Conservation (phyloP, 2,113 vertebrate species). For the Stigmatopora nigra region DNA sequence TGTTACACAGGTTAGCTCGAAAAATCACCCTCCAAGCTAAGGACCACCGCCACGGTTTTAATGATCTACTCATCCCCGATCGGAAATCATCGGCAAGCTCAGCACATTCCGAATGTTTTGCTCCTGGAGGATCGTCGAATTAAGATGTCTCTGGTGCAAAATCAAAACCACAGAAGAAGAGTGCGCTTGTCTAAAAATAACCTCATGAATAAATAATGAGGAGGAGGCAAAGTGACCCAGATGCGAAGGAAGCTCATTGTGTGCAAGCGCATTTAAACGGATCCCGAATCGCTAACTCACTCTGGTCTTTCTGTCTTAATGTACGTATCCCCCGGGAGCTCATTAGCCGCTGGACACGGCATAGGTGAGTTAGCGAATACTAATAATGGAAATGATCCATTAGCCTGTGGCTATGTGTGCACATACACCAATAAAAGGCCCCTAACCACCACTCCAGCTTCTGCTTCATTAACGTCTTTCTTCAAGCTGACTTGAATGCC, state of each 20-base stretch:
- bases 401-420: conserved; percentile 23
- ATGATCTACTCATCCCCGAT: conserved; percentile 52
- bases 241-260: conserved; percentile 46
- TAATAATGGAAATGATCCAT: conserved; percentile 18
- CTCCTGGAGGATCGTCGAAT: conserved; percentile 50
- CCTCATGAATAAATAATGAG: conserved; percentile 54
- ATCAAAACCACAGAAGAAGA: conserved; percentile 40
- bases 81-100: conserved; percentile 47
- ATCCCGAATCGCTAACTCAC: conserved; percentile 39
- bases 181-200: conserved; percentile 36
- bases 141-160: conserved; percentile 27
- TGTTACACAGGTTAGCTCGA: not conserved
- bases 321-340: conserved; percentile 63
- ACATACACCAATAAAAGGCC: conserved; percentile 11
- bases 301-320: conserved; percentile 50
- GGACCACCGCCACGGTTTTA: conserved; percentile 60
- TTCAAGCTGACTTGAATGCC: not conserved
- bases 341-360: conserved; percentile 56
- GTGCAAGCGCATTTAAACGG: conserved; percentile 41
- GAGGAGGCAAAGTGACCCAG: conserved; percentile 58
- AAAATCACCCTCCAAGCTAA: not conserved
- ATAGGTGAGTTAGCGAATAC: conserved; percentile 23
- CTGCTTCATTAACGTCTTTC: not conserved
- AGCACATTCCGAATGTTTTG: conserved; percentile 49
- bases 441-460: not conserved